Percentiles rank a stretch among this genome's conserved stretches.
Conservation (phyloP, 2,797 vertebrate genomes). For the Alca torda region DNA sequence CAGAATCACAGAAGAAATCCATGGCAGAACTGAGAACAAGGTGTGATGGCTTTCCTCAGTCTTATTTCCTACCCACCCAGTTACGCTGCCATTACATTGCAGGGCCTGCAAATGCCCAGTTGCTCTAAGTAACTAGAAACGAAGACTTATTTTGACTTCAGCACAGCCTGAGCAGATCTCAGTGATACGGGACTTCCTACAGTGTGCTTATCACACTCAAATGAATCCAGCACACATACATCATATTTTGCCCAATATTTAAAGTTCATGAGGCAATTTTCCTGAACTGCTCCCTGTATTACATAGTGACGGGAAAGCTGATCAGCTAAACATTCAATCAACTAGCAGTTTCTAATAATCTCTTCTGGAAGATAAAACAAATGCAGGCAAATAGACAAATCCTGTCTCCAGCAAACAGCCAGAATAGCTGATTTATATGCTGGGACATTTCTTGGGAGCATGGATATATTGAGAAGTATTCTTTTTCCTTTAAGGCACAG, state of each 20-base stretch:
- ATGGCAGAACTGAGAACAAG: background rate
- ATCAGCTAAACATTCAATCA: slow-evolving; percentile 16
- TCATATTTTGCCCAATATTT: slow-evolving; percentile 10
- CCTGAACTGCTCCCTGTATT: background rate
- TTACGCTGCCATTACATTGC: background rate
- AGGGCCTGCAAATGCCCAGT: background rate
- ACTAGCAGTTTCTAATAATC: slow-evolving; percentile 1
- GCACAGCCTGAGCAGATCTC: background rate
- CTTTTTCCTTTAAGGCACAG: background rate
- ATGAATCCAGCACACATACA: slow-evolving; percentile 15
- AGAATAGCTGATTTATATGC: background rate
- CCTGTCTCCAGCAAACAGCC: background rate
- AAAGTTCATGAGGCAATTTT: slow-evolving; percentile 40
- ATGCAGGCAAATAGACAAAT: slow-evolving; percentile 5
- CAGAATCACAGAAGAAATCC: background rate
- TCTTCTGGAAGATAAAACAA: slow-evolving; percentile 47
- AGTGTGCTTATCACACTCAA: background rate
- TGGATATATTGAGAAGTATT: background rate
- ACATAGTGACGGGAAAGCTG: background rate
- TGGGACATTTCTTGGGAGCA: background rate
- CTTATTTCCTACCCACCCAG: background rate
- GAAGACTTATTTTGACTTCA: slow-evolving; percentile 24
- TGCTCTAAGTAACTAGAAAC: background rate
- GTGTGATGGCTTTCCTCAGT: background rate
- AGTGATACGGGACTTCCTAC: background rate